A percentile compares a stretch with the other conserved stretches of the same genome.
Evolutionary conservation across 2,888 invertebrate species (phyloP).

Genomic region (Anagyrus pseudococci): DNA sequence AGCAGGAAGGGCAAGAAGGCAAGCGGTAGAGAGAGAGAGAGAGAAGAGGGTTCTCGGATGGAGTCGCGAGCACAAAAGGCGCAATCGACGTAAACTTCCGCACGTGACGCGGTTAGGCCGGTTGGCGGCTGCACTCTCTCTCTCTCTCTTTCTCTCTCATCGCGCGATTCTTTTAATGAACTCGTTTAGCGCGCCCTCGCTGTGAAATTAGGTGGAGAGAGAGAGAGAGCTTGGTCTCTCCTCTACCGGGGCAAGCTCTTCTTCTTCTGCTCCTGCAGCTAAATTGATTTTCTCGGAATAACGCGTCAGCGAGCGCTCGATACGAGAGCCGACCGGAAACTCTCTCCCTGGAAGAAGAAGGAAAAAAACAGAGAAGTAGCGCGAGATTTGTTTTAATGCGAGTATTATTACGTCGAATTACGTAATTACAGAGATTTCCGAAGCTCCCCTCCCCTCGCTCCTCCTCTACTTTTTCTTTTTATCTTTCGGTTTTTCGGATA

Average conservation of each 20-base stretch:
- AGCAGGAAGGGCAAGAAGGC: not conserved
- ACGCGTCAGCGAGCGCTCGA: not conserved
- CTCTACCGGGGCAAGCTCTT: too few relatives aligned
- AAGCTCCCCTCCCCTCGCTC: not conserved
- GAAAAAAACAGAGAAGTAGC: too few relatives aligned
- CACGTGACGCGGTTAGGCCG: constrained; percentile 36
- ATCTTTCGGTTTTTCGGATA: not conserved
- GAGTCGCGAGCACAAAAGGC: constrained; percentile 1
- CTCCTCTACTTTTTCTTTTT: not conserved
- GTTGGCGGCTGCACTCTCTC: not conserved
- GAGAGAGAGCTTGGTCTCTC: too few relatives aligned
- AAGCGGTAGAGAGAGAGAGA: constrained; percentile 2
- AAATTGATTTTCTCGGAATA: constrained; percentile 36
- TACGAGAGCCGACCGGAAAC: constrained; percentile 16
- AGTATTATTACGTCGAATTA: constrained; percentile 20
- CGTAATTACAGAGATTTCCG: constrained; percentile 23
- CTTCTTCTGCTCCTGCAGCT: too few relatives aligned
- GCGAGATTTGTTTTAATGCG: constrained; percentile 26
- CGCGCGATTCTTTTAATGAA: constrained; percentile 37
- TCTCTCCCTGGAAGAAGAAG: not conserved
- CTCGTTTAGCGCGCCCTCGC: constrained; percentile 34
- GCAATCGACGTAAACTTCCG: constrained; percentile 37
- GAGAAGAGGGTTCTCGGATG: constrained; percentile 5
- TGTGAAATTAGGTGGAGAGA: constrained; percentile 37
- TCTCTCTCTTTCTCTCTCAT: not conserved